Percentiles rank a stretch among this genome's conserved stretches.
Evolutionary conservation across 2,113 vertebrate species (phyloP).

Genomic region (Alligator sinensis): DNA sequence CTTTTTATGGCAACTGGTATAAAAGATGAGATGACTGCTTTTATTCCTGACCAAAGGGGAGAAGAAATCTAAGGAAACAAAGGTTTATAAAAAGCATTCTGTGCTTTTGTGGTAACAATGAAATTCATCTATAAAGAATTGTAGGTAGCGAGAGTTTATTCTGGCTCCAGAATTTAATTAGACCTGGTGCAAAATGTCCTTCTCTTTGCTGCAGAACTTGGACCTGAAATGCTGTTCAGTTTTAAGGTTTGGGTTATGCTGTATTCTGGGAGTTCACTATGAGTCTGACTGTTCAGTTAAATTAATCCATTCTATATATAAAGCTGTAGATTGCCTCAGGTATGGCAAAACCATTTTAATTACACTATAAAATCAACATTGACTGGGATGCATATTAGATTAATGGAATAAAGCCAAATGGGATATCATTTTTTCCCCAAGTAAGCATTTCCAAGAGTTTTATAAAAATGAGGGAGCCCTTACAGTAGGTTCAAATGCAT

Average conservation of each 20-base stretch:
- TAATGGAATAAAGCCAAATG: neutral
- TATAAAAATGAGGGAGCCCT: neutral
- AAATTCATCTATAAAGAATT: neutral
- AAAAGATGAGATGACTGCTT: neutral
- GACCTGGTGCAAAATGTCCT: neutral
- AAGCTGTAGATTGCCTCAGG: neutral
- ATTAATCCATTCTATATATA: neutral
- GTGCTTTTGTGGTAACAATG: neutral
- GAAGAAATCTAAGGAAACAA: constrained; percentile 10
- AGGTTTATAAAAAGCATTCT: neutral
- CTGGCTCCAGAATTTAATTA: constrained; percentile 36
- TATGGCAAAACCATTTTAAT: neutral
- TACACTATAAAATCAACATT: neutral
- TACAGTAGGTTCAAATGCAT: neutral
- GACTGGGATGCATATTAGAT: neutral
- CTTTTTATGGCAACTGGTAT: neutral
- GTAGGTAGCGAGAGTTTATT: neutral
- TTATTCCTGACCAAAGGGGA: constrained; percentile 9
- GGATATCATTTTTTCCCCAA: neutral
- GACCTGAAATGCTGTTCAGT: neutral
- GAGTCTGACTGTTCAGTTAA: neutral
- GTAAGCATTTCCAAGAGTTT: neutral
- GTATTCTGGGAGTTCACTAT: neutral
- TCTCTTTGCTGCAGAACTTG: neutral
- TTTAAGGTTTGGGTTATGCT: neutral